Evolutionary conservation across 2,113 vertebrate genomes (phyloP).

Genomic region (Nannospalax galili): DNA sequence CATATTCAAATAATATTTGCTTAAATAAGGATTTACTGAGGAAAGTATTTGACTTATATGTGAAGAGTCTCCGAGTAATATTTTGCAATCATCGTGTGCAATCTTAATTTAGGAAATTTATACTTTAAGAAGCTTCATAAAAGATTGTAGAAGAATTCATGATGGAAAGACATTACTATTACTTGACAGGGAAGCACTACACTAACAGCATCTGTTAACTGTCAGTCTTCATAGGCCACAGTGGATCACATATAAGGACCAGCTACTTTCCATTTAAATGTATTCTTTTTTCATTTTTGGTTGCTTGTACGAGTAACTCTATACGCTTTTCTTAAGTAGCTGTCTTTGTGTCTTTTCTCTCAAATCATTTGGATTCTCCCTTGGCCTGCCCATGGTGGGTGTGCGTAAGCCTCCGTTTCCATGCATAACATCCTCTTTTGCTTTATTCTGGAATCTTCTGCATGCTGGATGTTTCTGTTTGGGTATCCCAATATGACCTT

Average conservation of each 20-base stretch:
- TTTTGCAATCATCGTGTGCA: not conserved
- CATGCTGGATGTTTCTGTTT: not conserved
- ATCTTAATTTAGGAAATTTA: constrained; percentile 54
- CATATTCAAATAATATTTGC: not conserved
- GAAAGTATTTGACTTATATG: not conserved
- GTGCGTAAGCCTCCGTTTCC: not conserved
- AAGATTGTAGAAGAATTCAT: constrained; percentile 31
- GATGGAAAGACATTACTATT: constrained; percentile 8
- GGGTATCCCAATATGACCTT: not conserved
- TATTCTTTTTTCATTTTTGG: not conserved
- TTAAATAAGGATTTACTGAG: constrained; percentile 8
- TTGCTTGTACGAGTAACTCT: not conserved
- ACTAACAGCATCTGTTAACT: not conserved
- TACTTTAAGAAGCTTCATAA: constrained; percentile 14
- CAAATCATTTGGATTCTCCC: not conserved
- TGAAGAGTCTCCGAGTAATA: not conserved
- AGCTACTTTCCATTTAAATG: constrained; percentile 30
- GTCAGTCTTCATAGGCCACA: not conserved
- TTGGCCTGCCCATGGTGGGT: not conserved
- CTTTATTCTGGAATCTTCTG: not conserved
- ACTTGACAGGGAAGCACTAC: not conserved
- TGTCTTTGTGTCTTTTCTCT: not conserved
- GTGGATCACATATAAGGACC: constrained; percentile 1
- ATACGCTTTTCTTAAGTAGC: not conserved
- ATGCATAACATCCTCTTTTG: not conserved